Evolutionary conservation across 35 echinoderm and acorn worm species (phyloP).

Genomic region (Ophioderma brevispina): DNA sequence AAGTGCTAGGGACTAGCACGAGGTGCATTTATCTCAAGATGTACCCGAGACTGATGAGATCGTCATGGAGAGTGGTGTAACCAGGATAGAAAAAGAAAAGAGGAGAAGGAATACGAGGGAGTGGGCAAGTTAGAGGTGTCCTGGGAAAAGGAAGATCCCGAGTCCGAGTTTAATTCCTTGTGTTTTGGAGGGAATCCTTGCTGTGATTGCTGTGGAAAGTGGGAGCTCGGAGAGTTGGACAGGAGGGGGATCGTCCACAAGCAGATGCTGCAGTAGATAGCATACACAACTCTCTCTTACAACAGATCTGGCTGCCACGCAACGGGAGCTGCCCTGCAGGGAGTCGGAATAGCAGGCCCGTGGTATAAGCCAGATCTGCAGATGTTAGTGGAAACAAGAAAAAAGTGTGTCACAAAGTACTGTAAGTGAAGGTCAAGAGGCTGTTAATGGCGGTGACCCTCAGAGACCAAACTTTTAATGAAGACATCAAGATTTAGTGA

Average conservation of each 20-base stretch:
- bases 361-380: background rate
- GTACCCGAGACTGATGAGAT: background rate
- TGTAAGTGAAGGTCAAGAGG: background rate
- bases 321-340: conserved; percentile 6
- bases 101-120: background rate
- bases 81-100: background rate
- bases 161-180: conserved; percentile 66
- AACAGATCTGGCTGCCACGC: background rate
- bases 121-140: conserved; percentile 29
- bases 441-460: background rate
- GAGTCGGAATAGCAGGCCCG: conserved; percentile 47
- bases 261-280: background rate
- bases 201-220: conserved; percentile 40
- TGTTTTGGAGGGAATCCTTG: conserved; percentile 91
- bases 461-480: background rate
- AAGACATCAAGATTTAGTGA: conserved; percentile 30
- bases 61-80: background rate
- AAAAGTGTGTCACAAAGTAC: background rate
- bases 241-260: background rate
- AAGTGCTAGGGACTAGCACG: background rate
- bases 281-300: conserved; percentile 12
- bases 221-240: background rate
- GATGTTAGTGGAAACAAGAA: background rate
- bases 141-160: conserved; percentile 47
- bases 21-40: conserved; percentile 11